Conservation (phyloP, 2,113 vertebrate genomes). For the Pachycephala philippinensis region DNA sequence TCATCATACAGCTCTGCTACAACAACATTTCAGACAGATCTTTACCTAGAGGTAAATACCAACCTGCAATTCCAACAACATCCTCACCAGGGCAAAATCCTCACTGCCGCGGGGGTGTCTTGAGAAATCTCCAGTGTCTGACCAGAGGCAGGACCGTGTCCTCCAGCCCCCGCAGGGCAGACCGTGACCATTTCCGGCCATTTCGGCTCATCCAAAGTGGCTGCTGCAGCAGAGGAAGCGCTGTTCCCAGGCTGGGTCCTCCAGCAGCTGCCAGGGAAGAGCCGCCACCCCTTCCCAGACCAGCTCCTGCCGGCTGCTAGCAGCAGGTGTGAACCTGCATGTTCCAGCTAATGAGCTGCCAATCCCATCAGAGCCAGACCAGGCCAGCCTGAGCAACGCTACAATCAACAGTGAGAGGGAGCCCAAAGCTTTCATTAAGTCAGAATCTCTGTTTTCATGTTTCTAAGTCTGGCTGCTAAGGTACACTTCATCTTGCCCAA, state of each 20-base stretch:
- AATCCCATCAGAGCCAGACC: rapidly evolving
- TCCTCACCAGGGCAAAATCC: background rate
- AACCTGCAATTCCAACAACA: background rate
- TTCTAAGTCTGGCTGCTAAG: background rate
- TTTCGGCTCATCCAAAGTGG: background rate
- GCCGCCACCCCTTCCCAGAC: background rate
- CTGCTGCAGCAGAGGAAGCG: rapidly evolving
- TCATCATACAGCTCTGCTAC: background rate
- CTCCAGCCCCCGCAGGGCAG: rapidly evolving
- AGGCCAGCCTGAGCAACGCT: background rate
- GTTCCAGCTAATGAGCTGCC: background rate
- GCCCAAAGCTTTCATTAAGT: background rate
- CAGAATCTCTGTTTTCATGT: background rate
- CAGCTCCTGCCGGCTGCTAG: background rate
- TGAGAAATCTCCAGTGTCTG: background rate
- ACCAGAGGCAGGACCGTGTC: rapidly evolving
- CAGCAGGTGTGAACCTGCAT: rapidly evolving
- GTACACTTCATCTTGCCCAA: background rate
- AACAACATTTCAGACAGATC: background rate
- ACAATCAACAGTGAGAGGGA: background rate
- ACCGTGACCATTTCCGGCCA: too few species aligned
- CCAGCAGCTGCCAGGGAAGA: rapidly evolving
- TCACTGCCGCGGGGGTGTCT: rapidly evolving
- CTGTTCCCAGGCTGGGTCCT: background rate
- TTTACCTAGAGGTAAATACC: background rate